Conservation (phyloP, 2,888 invertebrate species). For the Mongoloraphidia duomilia region DNA sequence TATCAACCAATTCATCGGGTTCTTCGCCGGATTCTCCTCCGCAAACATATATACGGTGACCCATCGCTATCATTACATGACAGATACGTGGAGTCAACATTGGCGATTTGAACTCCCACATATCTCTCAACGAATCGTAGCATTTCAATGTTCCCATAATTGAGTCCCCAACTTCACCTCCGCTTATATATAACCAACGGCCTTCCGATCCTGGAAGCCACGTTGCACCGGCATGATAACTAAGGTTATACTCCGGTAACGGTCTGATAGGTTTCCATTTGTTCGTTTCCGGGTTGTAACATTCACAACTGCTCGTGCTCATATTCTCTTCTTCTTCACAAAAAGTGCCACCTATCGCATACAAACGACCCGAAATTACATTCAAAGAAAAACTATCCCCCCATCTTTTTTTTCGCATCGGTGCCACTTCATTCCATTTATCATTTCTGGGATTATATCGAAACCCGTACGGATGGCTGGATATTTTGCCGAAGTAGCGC, state of each 20-base stretch:
- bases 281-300: constrained; percentile 41
- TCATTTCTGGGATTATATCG: constrained; percentile 44
- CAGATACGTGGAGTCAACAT: constrained; percentile 48
- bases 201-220: constrained; percentile 28
- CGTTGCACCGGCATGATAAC: constrained; percentile 43
- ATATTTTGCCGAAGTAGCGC: constrained; percentile 58
- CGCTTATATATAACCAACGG: constrained; percentile 32
- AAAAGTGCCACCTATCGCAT: constrained; percentile 47
- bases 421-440: constrained; percentile 52
- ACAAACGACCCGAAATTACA: constrained; percentile 37
- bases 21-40: constrained; percentile 53
- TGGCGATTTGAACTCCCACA: constrained; percentile 37
- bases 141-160: constrained; percentile 33
- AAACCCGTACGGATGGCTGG: constrained; percentile 59
- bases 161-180: constrained; percentile 39
- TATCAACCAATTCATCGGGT: constrained; percentile 36
- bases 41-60: constrained; percentile 43
- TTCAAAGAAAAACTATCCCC: constrained; percentile 49
- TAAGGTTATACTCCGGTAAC: constrained; percentile 39
- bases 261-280: constrained; percentile 42
- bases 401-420: constrained; percentile 50
- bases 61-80: constrained; percentile 44
- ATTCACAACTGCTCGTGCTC: constrained; percentile 40
- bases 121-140: constrained; percentile 35
- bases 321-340: constrained; percentile 27